Base-by-base conservation (phyloP, 2,888 invertebrate species). In the Megamerina dolium region DNA sequence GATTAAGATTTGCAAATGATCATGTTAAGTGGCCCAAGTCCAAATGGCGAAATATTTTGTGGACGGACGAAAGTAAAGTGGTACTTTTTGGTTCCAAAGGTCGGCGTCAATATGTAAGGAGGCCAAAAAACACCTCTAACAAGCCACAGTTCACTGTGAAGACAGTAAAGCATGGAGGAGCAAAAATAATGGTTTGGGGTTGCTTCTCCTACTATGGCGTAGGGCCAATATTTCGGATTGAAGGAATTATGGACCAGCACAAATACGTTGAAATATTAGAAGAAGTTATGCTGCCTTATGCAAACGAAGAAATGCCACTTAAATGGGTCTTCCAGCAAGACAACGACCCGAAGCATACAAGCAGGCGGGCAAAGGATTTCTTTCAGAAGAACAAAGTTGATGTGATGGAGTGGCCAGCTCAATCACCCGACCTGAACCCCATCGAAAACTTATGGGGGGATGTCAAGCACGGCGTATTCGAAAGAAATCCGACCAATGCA, bases 361-460 rank as follows among this genome's bases (percentile, higher is more conserved):
- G 36, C 34, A 39, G 39, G 18, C 6, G 29, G 16, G 48, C 45
- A 14, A 40, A 41, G 16, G n/a, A 41, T 10, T 51, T 41, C 31
- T 48, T 49, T 38, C 19, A 4, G 8, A 18, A 29, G 9, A 45
- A 45, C n/a, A n/a, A n/a, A n/a, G n/a, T n/a, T n/a, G n/a, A n/a
- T n/a, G n/a, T n/a, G n/a, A n/a, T n/a, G n/a, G 19, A 38, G 17
- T 50, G 49, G 49, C 48, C 51, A 21, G 40, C 46, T n/a, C 48
- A 49, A 36, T 47, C 44, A 3, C 47, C 48, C 4, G 48, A 50
- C 37, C 47, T 51, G n/a, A 52, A 54, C 23, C 47, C 47, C 1
- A 50, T 49, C 13, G 45, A 51, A 34, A 46, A 51, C 20, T n/a
- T 41, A 26, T 41, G 27, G 34, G 8, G 4, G 4, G 19, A 26